Evolutionary conservation across 2,797 vertebrate species (phyloP).

Genomic region (Falco biarmicus): DNA sequence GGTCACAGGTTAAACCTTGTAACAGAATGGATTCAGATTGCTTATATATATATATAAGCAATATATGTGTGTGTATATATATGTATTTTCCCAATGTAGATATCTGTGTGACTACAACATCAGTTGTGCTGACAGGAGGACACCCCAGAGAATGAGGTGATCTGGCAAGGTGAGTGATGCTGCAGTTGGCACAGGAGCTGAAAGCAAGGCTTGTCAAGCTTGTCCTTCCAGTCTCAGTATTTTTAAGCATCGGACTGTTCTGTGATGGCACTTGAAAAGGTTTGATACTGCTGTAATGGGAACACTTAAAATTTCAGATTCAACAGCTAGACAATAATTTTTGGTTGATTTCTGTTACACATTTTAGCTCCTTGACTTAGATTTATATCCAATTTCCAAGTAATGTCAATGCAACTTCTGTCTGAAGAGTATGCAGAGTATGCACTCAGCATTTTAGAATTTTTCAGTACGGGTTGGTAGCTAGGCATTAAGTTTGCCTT

Average conservation of each 20-base stretch:
- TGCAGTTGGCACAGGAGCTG: neutral
- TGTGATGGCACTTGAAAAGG: neutral
- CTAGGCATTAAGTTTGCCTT: constrained; percentile 1
- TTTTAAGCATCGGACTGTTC: neutral
- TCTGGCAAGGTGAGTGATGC: neutral
- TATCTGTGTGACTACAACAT: neutral
- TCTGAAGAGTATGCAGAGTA: neutral
- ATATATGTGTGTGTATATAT: accelerated
- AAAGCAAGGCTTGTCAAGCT: neutral
- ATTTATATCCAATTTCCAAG: neutral
- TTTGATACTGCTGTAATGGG: neutral
- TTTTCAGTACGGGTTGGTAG: neutral
- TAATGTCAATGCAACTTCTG: neutral
- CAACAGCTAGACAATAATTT: neutral
- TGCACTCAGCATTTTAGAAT: constrained; percentile 7
- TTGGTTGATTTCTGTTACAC: neutral
- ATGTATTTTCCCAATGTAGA: neutral
- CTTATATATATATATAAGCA: neutral
- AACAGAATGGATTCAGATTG: neutral
- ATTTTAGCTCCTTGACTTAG: constrained; percentile 9
- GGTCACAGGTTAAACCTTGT: neutral
- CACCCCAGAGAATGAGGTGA: neutral
- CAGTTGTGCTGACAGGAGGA: neutral
- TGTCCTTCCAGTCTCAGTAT: neutral
- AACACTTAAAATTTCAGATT: neutral